phyloP scores from a whole-genome alignment of 64 coral and sea anemone species.

The Actinia equina region DNA sequence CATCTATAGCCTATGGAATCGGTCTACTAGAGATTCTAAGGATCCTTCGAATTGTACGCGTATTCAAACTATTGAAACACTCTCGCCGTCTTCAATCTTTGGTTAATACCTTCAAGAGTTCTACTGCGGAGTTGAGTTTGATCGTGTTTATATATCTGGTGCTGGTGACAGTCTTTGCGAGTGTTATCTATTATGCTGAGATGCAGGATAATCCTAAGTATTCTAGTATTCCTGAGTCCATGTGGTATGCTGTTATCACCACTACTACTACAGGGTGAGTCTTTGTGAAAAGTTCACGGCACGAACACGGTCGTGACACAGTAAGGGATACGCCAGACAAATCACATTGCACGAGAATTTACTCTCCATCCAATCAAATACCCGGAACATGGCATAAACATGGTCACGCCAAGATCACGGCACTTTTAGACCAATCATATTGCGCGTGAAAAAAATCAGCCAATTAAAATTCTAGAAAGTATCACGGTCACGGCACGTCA shows the following conservation, averaged over 20 bases:
- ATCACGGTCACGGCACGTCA: too few species aligned
- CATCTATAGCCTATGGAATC: slow-evolving; percentile 22
- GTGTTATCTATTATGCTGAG: slow-evolving; percentile 83
- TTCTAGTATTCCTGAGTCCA: slow-evolving; percentile 76
- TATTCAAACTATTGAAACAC: slow-evolving; percentile 80
- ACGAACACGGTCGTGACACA: too few species aligned
- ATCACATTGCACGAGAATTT: too few species aligned
- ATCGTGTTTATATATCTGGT: slow-evolving; percentile 79
- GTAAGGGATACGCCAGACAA: too few species aligned
- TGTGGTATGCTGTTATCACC: slow-evolving; percentile 89
- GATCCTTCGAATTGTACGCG: slow-evolving; percentile 65
- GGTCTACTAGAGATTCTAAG: slow-evolving; percentile 54
- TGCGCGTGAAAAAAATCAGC: too few species aligned
- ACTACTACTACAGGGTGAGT: slow-evolving; percentile 83
- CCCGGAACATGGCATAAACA: too few species aligned
- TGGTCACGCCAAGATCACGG: too few species aligned
- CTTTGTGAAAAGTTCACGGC: neutral
- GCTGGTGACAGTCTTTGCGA: slow-evolving; percentile 63
- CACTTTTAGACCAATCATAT: too few species aligned
- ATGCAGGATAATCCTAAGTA: slow-evolving; percentile 51
- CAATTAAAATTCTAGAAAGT: too few species aligned
- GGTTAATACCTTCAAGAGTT: slow-evolving; percentile 52
- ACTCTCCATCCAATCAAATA: too few species aligned
- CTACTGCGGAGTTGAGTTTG: slow-evolving; percentile 70
- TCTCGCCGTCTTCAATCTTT: slow-evolving; percentile 61